Base-by-base conservation (phyloP, 2,797 vertebrate genomes). In the Danionella dracula region DNA sequence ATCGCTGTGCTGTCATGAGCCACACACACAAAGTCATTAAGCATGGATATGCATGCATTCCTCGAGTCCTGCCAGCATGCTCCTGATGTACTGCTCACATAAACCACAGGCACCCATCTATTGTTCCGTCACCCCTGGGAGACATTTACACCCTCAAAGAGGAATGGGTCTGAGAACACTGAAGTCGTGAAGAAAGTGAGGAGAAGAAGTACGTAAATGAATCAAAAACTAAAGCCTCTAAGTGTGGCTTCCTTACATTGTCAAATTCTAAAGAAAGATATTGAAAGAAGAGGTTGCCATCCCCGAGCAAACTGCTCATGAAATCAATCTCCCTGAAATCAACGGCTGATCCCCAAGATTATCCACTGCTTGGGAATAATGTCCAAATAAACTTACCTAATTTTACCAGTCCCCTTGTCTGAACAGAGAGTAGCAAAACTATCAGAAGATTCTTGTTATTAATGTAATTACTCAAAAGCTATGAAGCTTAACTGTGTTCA, bases 21-120 rank as follows among this genome's bases (percentile, higher is more conserved):
- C 46, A 74, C 68, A 76, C 76, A 78, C 79, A 81, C 83, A 78
- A 84, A 83, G 83, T 83, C 81, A 83, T 85, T 83, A 81, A 83
- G 64, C 70, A 20, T 53, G 64, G 80, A 81, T 77, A 72, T 79
- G 71, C 80, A 79, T 82, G 77, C 73, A 59, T 76, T 81, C 70
- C 75, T 74, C 73, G 76, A 78, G 73, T 79, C 72, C 71, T 49
- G 73, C 68, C 66, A 73, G 72, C 77, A 74, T 46, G 49, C 17
- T 57, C 17, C 66, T 67, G 66, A 57, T 67, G 61, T 60, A 68
- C 41, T 37, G 19, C 38, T 37, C 56, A 50, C 71, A 73, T 77
- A 73, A 79, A 75, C 61, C 64, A 66, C 41, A 44, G 29, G 49
- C 38, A 59, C 53, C 54, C 51, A 59, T 66, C 37, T 50, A 27